Base-by-base conservation (phyloP, 92 coral and sea anemone species). In the Porites lobata region DNA sequence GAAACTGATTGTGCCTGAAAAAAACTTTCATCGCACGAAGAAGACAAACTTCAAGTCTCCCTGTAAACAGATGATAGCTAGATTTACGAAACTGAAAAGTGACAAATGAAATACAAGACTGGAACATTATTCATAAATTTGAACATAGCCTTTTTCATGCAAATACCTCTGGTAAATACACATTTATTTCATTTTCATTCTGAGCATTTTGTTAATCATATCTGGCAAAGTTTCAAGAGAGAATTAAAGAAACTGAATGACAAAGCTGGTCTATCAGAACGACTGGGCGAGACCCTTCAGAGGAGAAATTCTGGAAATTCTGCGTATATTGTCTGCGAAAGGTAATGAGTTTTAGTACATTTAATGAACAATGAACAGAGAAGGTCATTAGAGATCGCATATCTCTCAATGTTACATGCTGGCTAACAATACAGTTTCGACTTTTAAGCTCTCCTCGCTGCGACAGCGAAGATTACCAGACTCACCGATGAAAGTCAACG, bases 401-500 rank as follows among this genome's bases (percentile, higher is more conserved):
- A 9, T 12, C 57, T 14, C 6, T 38, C 12, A 43, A 38, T 43
- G 19, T 62, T 21, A 29, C 15, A 9, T 62, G 32, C 10, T 78
- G 18, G 8, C 26, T 47, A 64, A 43, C 81, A 18, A 14, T 50
- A 79, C 65, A 73, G 83, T 65, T 65, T 79, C 73, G 21, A n/a
- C 72, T 79, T 64, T 64, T 63, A 79, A 79, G 83, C 70, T 56
- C 14, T 19, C 80, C 8, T 76, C 12, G 66, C 17, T 65, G 56
- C 68, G 43, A 19, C 83, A 64, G 9, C 83, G 72, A 50, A 68
- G 82, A 78, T 66, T 65, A 2, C 83, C 68, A 64, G 8, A 22
- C n/a, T 6, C 57, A 26, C 14, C 47, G 62, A 75, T 75, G 80
- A 59, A 50, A 22, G 63, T 73, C 63, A 52, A 17, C 15, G 56